Evolutionary conservation across 2,888 invertebrate genomes (phyloP).

Genomic region (Lagria hirta): DNA sequence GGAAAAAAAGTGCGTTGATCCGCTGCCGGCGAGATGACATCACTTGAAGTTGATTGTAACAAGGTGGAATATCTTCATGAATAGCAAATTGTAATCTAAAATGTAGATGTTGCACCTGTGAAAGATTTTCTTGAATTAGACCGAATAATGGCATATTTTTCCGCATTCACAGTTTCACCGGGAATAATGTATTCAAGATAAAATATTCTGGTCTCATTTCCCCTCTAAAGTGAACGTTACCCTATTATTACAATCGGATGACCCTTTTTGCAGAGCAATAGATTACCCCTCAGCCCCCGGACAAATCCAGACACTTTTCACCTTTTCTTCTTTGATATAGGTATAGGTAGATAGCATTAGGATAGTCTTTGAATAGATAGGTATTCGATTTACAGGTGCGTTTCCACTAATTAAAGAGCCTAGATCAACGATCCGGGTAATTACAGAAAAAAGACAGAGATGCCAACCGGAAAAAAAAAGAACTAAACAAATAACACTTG

Average conservation of each 20-base stretch:
- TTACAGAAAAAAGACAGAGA: constrained; percentile 2
- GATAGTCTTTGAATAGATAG: not conserved
- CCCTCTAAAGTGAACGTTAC: constrained; percentile 48
- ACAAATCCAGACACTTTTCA: constrained; percentile 21
- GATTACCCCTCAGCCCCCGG: constrained; percentile 37
- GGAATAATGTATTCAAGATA: constrained; percentile 49
- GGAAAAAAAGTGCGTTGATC: no score
- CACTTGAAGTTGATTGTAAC: no score
- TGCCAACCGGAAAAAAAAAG: constrained; percentile 40
- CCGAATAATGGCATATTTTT: constrained; percentile 47
- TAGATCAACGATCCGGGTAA: no score
- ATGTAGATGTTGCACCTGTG: constrained; percentile 49
- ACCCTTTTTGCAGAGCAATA: constrained; percentile 47
- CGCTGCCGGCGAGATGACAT: no score
- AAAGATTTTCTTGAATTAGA: constrained; percentile 40
- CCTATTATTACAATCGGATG: constrained; percentile 52
- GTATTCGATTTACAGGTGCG: constrained; percentile 7
- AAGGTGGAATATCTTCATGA: constrained; percentile 29
- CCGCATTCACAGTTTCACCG: constrained; percentile 38
- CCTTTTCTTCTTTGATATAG: constrained; percentile 22
- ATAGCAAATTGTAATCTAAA: constrained; percentile 40
- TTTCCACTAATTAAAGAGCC: constrained; percentile 8
- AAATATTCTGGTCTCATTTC: constrained; percentile 52
- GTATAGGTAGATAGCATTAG: no score
- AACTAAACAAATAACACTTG: constrained; percentile 45